Base-by-base conservation (phyloP, 2,888 invertebrate genomes). In the Tachystola acroxantha region DNA sequence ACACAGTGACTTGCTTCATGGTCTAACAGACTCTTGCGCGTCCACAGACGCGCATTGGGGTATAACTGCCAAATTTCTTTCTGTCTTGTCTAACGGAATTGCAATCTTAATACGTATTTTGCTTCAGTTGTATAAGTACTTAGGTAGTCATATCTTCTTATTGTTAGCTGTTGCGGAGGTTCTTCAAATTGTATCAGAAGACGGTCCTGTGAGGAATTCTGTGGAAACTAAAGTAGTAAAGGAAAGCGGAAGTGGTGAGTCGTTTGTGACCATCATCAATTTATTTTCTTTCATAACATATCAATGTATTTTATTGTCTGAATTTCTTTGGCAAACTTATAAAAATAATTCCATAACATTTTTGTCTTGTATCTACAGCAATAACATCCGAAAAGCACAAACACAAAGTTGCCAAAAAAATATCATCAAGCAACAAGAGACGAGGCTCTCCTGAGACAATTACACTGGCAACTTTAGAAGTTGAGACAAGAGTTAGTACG, bases 111-210 rank as follows among this genome's bases (percentile, higher is more conserved):
- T n/a, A n/a, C n/a, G n/a, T n/a, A n/a, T n/a, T n/a, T n/a, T n/a
- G n/a, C n/a, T n/a, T n/a, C n/a, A n/a, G n/a, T n/a, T n/a, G n/a
- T n/a, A n/a, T n/a, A n/a, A n/a, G n/a, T n/a, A n/a, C n/a, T n/a
- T n/a, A n/a, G n/a, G n/a, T n/a, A n/a, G n/a, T n/a, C n/a, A n/a
- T n/a, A n/a, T n/a, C n/a, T 16, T 16, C 29, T 32, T 34, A 20
- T 33, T 10, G 10, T 30, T 54, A 74, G 71, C 75, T 42, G 64
- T 71, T 32, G 51, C 57, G 33, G 72, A 71, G 43, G 69, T 73
- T 38, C 37, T 68, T 2, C 77, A 69, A 58, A 55, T 61, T 37
- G 19, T 32, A 11, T 4, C 20, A 3, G 22, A 32, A 22, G 32
- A 19, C 14, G 10, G 32, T 52, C 16, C 37, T 22, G 39, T 14